Evolutionary conservation across 1,140 invertebrate species (phyloP), one percentile per base, ranked within the genome.

Genomic region (Eueides isabella): DNA sequence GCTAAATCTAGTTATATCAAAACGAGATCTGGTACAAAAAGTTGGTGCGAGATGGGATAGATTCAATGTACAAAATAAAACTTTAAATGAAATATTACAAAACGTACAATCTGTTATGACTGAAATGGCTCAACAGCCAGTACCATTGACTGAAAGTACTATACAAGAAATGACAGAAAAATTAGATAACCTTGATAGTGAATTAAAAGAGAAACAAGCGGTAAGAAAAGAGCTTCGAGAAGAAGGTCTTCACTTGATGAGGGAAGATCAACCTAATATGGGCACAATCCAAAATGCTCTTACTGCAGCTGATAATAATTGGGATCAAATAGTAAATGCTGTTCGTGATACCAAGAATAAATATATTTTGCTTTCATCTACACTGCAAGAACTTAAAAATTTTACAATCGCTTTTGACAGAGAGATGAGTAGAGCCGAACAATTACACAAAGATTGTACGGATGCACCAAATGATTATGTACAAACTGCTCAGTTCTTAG

Each of bases 211-310:
- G 67, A 93, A 94, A 74, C 92, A 93, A 84, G 80, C 84, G 5
- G 83, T 94, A 6, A 83, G 92, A 79, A 93, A 92, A 71, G 92
- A 93, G 72, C 76, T 94, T 12, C 82, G 93, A 81, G 94, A 95
- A 80, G 95, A 97, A 93, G 97, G 97, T 1, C 93, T 96, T 23
- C 93, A 95, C 66, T 87, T 98, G 41, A 96, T 98, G 94, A 96
- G 96, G 80, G 96, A 97, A 90, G 97, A 98, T 90, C 96, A 97
- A 76, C 95, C 95, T 30, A 96, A 96, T 78, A 96, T 96, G 86
- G 95, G 96, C 4, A 95, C 95, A 3, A 96, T 98, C 71, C 97
- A 98, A 89, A 96, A 96, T 72, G 95, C 96, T 41, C 84, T 98
- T 0, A 94, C 96, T 2, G 94, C 96, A 0, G 94, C 97, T 41